A percentile compares a stretch with the other conserved stretches of the same genome.
These are phyloP conservation scores for Gallinago media DNA, from an alignment of 2,113 vertebrate species.

Conservation along the genomic window DNA sequence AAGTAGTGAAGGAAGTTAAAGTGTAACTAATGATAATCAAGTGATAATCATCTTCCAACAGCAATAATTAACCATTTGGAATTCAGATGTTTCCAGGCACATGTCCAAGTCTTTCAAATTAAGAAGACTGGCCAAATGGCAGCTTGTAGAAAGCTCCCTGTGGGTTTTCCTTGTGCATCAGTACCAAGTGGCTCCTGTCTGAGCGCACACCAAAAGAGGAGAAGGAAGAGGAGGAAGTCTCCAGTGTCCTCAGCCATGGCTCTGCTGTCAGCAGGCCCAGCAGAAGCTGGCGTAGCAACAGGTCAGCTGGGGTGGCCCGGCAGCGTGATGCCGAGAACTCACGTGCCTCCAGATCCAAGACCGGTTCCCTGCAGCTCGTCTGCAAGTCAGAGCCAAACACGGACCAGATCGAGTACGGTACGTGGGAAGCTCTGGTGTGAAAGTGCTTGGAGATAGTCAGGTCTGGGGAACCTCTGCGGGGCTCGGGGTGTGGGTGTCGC, in stretches of 20 bases:
- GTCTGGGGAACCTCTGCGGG: neutral
- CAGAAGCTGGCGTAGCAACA: slow-evolving; percentile 79
- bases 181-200: neutral
- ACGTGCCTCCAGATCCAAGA: slow-evolving; percentile 75
- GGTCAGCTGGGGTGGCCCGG: slow-evolving; percentile 57
- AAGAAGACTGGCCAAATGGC: neutral
- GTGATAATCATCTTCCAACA: neutral
- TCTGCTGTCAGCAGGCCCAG: no score
- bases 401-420: slow-evolving; percentile 83
- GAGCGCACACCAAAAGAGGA: neutral
- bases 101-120: slow-evolving; percentile 1
- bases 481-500: neutral
- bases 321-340: slow-evolving; percentile 73
- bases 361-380: slow-evolving; percentile 77
- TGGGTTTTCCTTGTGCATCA: neutral
- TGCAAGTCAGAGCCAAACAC: slow-evolving; percentile 91
- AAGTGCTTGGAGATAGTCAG: neutral
- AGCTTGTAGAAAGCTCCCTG: slow-evolving; percentile 5
- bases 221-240: no score
- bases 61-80: slow-evolving; percentile 26
- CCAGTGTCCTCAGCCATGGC: no score
- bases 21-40: slow-evolving; percentile 20
- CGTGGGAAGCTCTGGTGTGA: neutral
- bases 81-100: neutral
- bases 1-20: slow-evolving; percentile 10